Percentiles rank a stretch among this genome's conserved stretches.
These are phyloP conservation scores for Ardeotis arabs DNA, from an alignment of 2,113 vertebrate genomes.

Conservation along the genomic window DNA sequence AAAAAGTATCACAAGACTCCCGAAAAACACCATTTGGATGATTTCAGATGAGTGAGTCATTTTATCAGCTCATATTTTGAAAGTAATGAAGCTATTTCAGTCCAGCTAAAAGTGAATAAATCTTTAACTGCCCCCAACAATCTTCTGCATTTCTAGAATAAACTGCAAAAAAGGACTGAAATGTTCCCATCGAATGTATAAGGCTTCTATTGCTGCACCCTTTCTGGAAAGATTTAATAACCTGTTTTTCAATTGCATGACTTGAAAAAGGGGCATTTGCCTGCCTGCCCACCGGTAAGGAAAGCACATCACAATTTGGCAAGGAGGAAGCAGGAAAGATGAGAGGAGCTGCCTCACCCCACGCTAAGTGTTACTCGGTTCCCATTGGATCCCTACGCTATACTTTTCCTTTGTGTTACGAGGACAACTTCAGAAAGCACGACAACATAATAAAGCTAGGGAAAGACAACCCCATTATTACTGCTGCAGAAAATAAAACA, in stretches of 20 bases:
- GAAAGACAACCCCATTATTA: conserved; percentile 77
- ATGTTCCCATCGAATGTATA: background rate
- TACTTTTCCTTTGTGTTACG: conserved; percentile 63
- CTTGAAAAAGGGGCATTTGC: background rate
- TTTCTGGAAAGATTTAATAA: conserved; percentile 19
- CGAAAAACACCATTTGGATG: background rate
- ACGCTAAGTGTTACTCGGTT: conserved; percentile 39
- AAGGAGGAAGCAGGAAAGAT: conserved; percentile 22
- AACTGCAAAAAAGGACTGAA: background rate
- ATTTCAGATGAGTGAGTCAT: conserved; percentile 27
- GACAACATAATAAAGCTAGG: conserved; percentile 74
- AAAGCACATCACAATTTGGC: conserved; percentile 26
- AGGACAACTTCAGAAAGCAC: conserved; percentile 58
- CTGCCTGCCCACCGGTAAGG: background rate
- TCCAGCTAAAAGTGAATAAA: background rate
- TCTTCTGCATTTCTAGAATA: background rate
- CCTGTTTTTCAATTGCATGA: background rate
- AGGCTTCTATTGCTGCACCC: background rate
- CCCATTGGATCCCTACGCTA: conserved; percentile 41
- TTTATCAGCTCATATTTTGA: conserved; percentile 2
- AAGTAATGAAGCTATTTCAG: conserved; percentile 53
- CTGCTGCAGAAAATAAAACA: conserved; percentile 75
- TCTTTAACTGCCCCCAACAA: background rate
- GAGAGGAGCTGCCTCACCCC: conserved; percentile 41
- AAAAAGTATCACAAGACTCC: background rate